Conservation (phyloP, 2,888 invertebrate genomes). For the Mongoloraphidia duomilia region DNA sequence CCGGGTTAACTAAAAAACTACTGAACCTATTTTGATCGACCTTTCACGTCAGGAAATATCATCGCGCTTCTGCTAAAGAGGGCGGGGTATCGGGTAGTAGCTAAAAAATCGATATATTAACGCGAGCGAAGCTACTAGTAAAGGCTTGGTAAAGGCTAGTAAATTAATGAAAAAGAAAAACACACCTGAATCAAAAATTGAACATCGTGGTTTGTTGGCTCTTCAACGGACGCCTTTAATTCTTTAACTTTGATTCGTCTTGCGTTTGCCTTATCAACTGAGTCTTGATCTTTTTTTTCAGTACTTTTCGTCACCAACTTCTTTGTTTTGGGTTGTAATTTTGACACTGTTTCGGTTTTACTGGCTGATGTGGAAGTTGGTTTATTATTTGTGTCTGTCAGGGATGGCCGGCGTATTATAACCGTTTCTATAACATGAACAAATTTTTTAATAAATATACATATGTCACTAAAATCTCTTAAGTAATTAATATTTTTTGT, state of each 20-base stretch:
- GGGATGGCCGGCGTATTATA: no score
- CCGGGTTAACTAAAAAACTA: no score
- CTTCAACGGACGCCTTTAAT: constrained; percentile 8
- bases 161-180: constrained; percentile 1
- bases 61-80: no score
- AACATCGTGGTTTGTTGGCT: constrained; percentile 36
- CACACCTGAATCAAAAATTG: constrained; percentile 44
- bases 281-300: constrained; percentile 10
- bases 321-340: constrained; percentile 21
- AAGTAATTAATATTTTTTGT: no score
- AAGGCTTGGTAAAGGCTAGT: neutral
- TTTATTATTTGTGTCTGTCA: no score
- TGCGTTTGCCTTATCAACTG: constrained; percentile 25
- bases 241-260: constrained; percentile 15
- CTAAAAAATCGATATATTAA: no score
- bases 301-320: constrained; percentile 31
- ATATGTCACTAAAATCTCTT: neutral
- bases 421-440: no score
- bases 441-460: neutral
- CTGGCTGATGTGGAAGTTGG: constrained; percentile 2
- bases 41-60: no score
- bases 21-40: no score
- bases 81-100: no score
- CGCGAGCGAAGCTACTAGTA: neutral
- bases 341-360: constrained; percentile 11